A percentile compares a stretch with the other conserved stretches of the same genome.
phyloP scores from a whole-genome alignment of 1,140 invertebrate genomes.

The Patella vulgata region DNA sequence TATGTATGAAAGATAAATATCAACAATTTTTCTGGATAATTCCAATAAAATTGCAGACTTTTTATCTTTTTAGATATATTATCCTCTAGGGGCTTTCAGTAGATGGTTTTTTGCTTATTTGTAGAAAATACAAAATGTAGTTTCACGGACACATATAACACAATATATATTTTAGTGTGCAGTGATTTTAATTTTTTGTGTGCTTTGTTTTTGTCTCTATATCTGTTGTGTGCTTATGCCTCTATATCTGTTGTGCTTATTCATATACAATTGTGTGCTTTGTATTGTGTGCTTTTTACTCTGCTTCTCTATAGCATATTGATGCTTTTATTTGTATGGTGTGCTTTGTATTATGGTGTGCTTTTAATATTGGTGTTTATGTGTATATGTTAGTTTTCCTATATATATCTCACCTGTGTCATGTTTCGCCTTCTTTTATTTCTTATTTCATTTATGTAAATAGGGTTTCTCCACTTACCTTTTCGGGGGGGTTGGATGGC shows the following conservation, averaged over 20 bases:
- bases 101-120: no score
- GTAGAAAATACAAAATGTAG: no score
- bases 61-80: no score
- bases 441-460: no score
- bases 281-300: neutral
- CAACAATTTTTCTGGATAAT: no score
- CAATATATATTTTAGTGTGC: neutral
- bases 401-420: conserved; percentile 9
- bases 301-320: neutral
- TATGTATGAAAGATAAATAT: no score
- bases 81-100: no score
- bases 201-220: conserved; percentile 3
- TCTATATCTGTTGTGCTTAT: neutral
- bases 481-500: no score
- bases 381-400: conserved; percentile 3
- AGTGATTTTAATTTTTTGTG: neutral
- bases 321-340: neutral
- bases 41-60: no score
- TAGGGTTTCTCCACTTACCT: no score
- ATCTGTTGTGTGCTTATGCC: neutral
- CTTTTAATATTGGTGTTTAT: conserved; percentile 1
- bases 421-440: no score
- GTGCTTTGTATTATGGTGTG: neutral
- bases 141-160: no score
- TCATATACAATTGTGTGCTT: neutral